Base-by-base conservation (phyloP, 2,888 invertebrate species). In the Baronia brevicornis region DNA sequence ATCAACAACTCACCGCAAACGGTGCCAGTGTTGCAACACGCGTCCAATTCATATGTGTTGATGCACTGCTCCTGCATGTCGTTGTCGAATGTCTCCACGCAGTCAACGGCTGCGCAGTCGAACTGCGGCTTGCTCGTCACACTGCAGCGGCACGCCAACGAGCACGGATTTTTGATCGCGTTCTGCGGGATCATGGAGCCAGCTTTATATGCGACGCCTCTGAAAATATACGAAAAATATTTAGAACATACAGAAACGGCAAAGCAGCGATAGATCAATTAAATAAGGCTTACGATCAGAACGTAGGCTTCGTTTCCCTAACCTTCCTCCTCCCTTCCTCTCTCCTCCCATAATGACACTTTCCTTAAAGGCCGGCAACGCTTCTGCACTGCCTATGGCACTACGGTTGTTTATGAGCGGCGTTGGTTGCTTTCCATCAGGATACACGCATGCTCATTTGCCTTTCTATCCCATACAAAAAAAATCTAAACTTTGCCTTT, bases 61-160 rank as follows among this genome's bases (percentile, higher is more conserved):
- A 80, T 58, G 47, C 82, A 84, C 46, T 75, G 62, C 49, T 65
- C 49, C 36, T 59, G 44, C 21, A 58, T 41, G 30, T 80, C 79
- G 1, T 44, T 43, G 40, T 73, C 62, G 56, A 72, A 74, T 10
- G 45, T 54, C 40, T 78, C 69, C 7, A 77, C 70, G 43, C 82
- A 84, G 59, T 84, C 82, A 0, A 82, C 73, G 1, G 68, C 70
- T 0, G 80, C 82, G 52, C 82, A 84, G 35, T 66, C 65, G 57
- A 82, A 77, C 29, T 43, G 47, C 0, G 79, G 68, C 26, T 50
- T 59, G 0, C 52, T 55, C 4, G 46, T 39, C 3, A 68, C 48
- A 7, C 30, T 44, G 49, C 82, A 84, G n/a, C 52, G 56, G 49
- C 82, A 84, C 1, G 64, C 72, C 41, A 65, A 59, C 1, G 79